These are phyloP conservation scores for Tarsius wallacei DNA, from an alignment of 2,797 vertebrate species.

Conservation along the genomic window DNA sequence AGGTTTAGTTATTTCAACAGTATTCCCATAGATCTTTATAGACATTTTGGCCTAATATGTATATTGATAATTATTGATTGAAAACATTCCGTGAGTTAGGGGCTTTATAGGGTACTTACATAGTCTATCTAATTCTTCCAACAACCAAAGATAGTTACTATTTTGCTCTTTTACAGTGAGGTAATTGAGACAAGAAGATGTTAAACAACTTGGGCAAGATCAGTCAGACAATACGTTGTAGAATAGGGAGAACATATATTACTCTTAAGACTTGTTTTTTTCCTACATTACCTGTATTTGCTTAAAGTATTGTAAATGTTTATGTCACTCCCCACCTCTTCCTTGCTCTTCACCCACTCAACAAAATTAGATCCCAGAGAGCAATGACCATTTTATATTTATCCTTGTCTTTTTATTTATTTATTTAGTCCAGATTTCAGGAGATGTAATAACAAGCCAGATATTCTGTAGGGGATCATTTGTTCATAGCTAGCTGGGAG, in stretches of 20 bases:
- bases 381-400: slow-evolving; percentile 57
- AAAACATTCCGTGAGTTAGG: slow-evolving; percentile 2
- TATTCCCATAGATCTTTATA: background rate
- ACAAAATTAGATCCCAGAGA: slow-evolving; percentile 48
- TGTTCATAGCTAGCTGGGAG: background rate
- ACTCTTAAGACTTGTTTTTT: slow-evolving; percentile 5
- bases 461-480: background rate
- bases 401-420: slow-evolving; percentile 41
- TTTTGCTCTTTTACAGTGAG: slow-evolving; percentile 27
- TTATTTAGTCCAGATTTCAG: slow-evolving; percentile 52
- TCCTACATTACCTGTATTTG: background rate
- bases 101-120: background rate
- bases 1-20: slow-evolving; percentile 32
- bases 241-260: background rate
- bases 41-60: background rate
- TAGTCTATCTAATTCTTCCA: slow-evolving; percentile 57
- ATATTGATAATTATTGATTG: background rate
- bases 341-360: background rate
- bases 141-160: background rate
- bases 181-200: background rate
- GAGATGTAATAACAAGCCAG: background rate
- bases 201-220: slow-evolving; percentile 36
- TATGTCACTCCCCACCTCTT: background rate
- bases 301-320: slow-evolving; percentile 31
- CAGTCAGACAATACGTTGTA: slow-evolving; percentile 21